phyloP scores from a whole-genome alignment of 2,113 vertebrate species.

The Origma solitaria region DNA sequence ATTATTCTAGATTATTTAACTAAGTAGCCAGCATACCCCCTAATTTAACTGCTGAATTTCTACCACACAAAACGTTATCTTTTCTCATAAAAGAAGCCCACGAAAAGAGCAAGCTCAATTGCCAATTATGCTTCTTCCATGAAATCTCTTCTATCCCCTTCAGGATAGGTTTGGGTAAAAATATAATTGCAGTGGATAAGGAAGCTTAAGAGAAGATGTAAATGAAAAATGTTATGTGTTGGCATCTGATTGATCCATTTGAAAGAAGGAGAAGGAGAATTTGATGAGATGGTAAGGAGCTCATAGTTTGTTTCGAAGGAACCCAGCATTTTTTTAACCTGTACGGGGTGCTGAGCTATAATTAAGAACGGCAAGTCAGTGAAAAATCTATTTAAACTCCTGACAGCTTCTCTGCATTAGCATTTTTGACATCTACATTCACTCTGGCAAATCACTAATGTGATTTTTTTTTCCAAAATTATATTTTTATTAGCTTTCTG shows the following conservation, averaged over 20 bases:
- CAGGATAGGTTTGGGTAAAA: slow-evolving; percentile 52
- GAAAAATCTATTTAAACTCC: slow-evolving; percentile 67
- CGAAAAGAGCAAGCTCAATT: slow-evolving; percentile 32
- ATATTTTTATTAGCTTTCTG: slow-evolving; percentile 56
- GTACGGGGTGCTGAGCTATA: slow-evolving; percentile 60
- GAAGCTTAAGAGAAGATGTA: slow-evolving; percentile 51
- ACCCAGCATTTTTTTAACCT: slow-evolving; percentile 56
- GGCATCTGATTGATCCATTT: slow-evolving; percentile 62
- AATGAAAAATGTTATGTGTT: slow-evolving; percentile 61
- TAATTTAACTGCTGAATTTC: slow-evolving; percentile 52
- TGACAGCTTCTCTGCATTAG: slow-evolving; percentile 64
- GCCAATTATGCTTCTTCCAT: slow-evolving; percentile 52
- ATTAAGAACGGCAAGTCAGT: slow-evolving; percentile 59
- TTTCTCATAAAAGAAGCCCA: slow-evolving; percentile 24
- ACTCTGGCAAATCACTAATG: slow-evolving; percentile 54
- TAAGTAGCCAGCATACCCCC: slow-evolving; percentile 42
- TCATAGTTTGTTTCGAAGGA: slow-evolving; percentile 42
- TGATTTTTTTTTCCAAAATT: slow-evolving; percentile 39
- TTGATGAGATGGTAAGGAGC: slow-evolving; percentile 38
- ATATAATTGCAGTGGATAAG: slow-evolving; percentile 50
- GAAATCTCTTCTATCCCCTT: slow-evolving; percentile 59
- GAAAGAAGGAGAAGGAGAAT: slow-evolving; percentile 55
- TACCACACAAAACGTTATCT: neutral
- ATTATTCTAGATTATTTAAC: slow-evolving; percentile 66
- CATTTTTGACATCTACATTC: slow-evolving; percentile 66